Base-by-base conservation (phyloP, 2,797 vertebrate species). In the Falco biarmicus region DNA sequence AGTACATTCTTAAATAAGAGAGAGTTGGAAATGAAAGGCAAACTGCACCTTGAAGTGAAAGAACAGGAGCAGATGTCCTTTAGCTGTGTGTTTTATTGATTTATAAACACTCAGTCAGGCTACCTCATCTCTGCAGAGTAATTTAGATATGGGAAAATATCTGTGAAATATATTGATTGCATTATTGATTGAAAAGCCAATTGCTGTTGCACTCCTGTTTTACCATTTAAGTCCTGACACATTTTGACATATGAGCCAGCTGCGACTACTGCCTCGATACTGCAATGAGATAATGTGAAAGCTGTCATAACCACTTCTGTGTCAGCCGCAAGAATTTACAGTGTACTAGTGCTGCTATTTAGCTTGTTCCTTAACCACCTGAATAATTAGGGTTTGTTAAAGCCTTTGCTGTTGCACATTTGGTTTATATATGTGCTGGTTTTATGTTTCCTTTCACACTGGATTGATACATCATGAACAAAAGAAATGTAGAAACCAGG, bases 61-160 rank as follows among this genome's bases (percentile, higher is more conserved):
- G 97, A 98, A 97, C 95, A 97, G 97, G 94, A 97, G 95, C 97
- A 97, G 97, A 98, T 98, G 98, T 98, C 98, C 98, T 98, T 98
- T 98, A 96, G 97, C 97, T 93, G 84, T 97, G 96, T 97, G 97
- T 97, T 98, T 97, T 98, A 98, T 98, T 98, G 98, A 98, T 98
- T 98, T 98, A 98, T 98, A 98, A 98, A 98, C 97, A 98, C 97
- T 98, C 97, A 95, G 97, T 96, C 94, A 87, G 97, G 97, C 97
- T 98, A 97, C 98, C 98, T 98, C 98, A 98, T 98, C 98, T 98
- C 98, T 97, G 97, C 97, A 98, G 97, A 98, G 98, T 98, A 98
- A 98, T 98, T 98, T 98, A 98, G 98, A 98, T 98, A 98, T 98
- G 98, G 98, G 98, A 98, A 98, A 98, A 98, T 98, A 98, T 98